Evolutionary conservation across 2,113 vertebrate genomes (phyloP).

Genomic region (Rhadina sibilatrix): DNA sequence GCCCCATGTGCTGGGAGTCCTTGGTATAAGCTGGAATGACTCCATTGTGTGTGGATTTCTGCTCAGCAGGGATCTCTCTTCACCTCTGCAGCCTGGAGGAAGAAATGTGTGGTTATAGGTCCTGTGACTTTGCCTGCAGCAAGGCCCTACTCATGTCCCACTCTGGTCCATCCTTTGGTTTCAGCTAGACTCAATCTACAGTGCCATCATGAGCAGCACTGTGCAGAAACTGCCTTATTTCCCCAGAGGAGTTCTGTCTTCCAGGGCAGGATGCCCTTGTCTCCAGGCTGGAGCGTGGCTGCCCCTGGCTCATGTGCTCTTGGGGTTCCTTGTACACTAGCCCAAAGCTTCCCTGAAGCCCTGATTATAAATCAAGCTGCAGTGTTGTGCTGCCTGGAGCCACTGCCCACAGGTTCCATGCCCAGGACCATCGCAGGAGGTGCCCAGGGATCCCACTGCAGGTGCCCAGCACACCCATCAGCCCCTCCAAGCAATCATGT

Average conservation of each 20-base stretch:
- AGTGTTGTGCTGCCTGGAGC: background rate
- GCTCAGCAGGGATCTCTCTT: background rate
- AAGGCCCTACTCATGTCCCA: background rate
- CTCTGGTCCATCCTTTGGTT: background rate
- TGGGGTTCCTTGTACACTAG: background rate
- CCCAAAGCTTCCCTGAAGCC: background rate
- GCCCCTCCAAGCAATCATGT: fast-evolving
- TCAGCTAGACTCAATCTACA: background rate
- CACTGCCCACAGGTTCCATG: fast-evolving
- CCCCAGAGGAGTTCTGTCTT: background rate
- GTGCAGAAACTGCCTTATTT: background rate
- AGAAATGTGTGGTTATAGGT: background rate
- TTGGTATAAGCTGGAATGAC: background rate
- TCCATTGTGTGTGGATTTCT: background rate
- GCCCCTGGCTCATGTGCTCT: fast-evolving
- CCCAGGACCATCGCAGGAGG: fast-evolving
- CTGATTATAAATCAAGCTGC: fast-evolving
- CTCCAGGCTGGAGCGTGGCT: fast-evolving
- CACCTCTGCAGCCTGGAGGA: background rate
- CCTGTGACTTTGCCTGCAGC: background rate
- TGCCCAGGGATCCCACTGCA: fast-evolving
- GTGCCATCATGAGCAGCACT: fast-evolving
- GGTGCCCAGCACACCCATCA: background rate
- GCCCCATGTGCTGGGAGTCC: fast-evolving
- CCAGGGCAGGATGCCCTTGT: fast-evolving